Evolutionary conservation across 2,888 invertebrate species (phyloP).

Genomic region (Dasypogon diadema): DNA sequence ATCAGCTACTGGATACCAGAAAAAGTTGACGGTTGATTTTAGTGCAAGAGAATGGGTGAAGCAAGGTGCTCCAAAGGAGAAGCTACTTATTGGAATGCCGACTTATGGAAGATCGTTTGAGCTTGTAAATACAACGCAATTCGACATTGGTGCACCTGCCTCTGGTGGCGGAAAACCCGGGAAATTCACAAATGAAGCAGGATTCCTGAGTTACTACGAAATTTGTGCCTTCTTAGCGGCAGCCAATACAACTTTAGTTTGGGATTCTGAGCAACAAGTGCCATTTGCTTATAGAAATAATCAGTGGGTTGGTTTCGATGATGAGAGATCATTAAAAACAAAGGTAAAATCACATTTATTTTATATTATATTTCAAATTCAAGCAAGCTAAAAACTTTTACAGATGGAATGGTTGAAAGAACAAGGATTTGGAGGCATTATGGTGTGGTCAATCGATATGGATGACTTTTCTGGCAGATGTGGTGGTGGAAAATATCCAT

Average conservation of each 20-base stretch:
- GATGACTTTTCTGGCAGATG: slow-evolving; percentile 94
- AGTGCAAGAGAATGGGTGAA: slow-evolving; percentile 94
- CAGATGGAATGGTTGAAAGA: slow-evolving; percentile 95
- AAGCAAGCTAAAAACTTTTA: not conserved
- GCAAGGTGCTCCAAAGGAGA: slow-evolving; percentile 93
- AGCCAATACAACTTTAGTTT: slow-evolving; percentile 91
- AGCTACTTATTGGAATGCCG: slow-evolving; percentile 94
- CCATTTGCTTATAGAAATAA: slow-evolving; percentile 92
- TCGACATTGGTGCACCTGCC: slow-evolving; percentile 92
- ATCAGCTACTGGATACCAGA: slow-evolving; percentile 90
- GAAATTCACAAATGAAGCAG: slow-evolving; percentile 91
- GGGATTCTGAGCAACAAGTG: slow-evolving; percentile 96
- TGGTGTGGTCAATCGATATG: slow-evolving; percentile 97
- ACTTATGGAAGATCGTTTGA: slow-evolving; percentile 94
- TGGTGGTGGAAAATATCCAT: slow-evolving; percentile 90
- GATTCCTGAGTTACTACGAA: slow-evolving; percentile 96
- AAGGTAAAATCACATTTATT: slow-evolving; percentile 75
- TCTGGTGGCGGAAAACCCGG: slow-evolving; percentile 88
- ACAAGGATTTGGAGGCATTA: slow-evolving; percentile 94
- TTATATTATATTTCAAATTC: too few species aligned
- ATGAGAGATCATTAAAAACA: slow-evolving; percentile 89
- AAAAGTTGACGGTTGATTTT: slow-evolving; percentile 92
- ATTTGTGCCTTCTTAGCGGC: slow-evolving; percentile 91
- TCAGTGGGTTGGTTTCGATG: slow-evolving; percentile 96
- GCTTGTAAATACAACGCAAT: slow-evolving; percentile 85